Evolutionary conservation across 2,888 invertebrate species (phyloP).

Genomic region (Smittia aterrima): DNA sequence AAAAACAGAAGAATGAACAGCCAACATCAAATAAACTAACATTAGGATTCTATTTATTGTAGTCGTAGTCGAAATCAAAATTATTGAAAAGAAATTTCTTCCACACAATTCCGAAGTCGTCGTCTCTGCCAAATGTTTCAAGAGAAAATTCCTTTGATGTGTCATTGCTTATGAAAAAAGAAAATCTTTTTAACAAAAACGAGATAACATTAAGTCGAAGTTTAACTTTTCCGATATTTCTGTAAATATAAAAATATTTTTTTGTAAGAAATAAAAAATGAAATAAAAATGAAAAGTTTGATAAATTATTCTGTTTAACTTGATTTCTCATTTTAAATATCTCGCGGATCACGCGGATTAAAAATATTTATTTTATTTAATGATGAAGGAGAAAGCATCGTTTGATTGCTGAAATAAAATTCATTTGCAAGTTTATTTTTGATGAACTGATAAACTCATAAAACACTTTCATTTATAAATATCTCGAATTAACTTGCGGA

Average conservation of each 20-base stretch:
- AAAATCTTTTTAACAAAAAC: not conserved
- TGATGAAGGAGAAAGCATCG: no score
- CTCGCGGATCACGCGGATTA: no score
- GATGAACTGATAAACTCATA: no score
- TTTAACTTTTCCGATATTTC: not conserved
- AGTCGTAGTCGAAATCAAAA: slow-evolving; percentile 5
- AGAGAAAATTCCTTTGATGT: slow-evolving; percentile 5
- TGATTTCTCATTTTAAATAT: not conserved
- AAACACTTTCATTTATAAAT: no score
- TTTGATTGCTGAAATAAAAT: no score
- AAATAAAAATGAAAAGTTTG: not conserved
- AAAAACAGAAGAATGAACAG: slow-evolving; percentile 55
- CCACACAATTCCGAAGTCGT: not conserved
- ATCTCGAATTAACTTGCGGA: no score
- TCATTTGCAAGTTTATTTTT: no score
- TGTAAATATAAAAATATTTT: not conserved
- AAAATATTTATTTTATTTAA: no score
- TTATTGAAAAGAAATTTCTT: not conserved
- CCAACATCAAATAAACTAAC: not conserved
- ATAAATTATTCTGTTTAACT: not conserved
- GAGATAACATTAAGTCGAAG: no score
- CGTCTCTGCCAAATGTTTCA: not conserved
- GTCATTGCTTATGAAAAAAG: not conserved
- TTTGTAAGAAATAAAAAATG: not conserved
- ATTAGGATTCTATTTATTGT: slow-evolving; percentile 41